phyloP scores from a whole-genome alignment of 2,113 vertebrate species.

The Epinephelus moara region DNA sequence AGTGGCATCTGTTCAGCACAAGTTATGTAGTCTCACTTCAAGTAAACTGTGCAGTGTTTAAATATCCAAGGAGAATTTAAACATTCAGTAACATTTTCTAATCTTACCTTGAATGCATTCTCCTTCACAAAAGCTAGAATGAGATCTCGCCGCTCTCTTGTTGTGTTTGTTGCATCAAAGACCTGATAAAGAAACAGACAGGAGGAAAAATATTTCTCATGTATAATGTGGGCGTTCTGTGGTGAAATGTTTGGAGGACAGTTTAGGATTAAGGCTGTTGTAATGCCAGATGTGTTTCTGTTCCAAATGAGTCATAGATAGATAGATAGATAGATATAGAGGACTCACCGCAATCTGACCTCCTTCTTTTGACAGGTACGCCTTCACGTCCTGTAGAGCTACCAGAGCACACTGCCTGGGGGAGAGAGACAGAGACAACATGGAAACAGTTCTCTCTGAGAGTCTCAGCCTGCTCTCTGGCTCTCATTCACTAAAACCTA shows the following conservation, averaged over 20 bases:
- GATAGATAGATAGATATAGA: background rate
- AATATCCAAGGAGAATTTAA: background rate
- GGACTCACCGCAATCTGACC: slow-evolving; percentile 96
- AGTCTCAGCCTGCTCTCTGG: background rate
- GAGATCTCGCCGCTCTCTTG: slow-evolving; percentile 94
- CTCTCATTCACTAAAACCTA: background rate
- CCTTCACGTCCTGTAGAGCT: slow-evolving; percentile 93
- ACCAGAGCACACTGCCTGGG: slow-evolving; percentile 93
- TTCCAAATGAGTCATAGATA: background rate
- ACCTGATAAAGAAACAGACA: slow-evolving; percentile 82
- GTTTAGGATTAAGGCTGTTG: slow-evolving; percentile 24
- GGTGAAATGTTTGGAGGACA: slow-evolving; percentile 21
- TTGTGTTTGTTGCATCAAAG: slow-evolving; percentile 99
- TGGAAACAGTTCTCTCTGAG: accelerated
- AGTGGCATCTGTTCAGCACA: background rate
- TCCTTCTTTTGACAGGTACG: slow-evolving; percentile 89
- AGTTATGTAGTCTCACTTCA: background rate
- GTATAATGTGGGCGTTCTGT: background rate
- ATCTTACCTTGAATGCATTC: slow-evolving; percentile 92
- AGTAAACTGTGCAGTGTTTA: background rate
- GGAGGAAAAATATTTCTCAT: background rate
- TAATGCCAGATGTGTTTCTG: slow-evolving; percentile 24
- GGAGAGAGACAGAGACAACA: slow-evolving; percentile 27
- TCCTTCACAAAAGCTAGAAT: slow-evolving; percentile 92
- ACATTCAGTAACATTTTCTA: background rate